These are phyloP conservation scores for Meteorus cinctellus DNA, from an alignment of 2,888 invertebrate species.

Conservation along the genomic window DNA sequence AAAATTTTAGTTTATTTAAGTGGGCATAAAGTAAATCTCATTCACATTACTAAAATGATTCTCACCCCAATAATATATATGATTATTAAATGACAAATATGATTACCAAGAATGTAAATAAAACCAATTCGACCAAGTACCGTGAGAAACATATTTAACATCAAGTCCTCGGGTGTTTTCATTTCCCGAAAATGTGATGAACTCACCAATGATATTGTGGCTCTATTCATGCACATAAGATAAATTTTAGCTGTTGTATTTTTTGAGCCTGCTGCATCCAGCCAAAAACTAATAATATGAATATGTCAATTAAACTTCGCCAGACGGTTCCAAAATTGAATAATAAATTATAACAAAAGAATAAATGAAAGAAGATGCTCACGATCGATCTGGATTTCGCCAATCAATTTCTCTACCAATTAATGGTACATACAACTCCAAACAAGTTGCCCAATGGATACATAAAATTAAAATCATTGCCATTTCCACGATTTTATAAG, in stretches of 20 bases:
- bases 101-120: conserved; percentile 63
- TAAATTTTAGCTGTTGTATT: conserved; percentile 56
- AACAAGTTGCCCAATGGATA: conserved; percentile 68
- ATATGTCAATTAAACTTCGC: conserved; percentile 15
- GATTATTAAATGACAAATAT: background rate
- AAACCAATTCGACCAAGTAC: conserved; percentile 63
- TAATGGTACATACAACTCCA: conserved; percentile 65
- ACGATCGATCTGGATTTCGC: conserved; percentile 51
- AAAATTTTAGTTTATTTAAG: background rate
- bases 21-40: background rate
- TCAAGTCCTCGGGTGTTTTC: conserved; percentile 63
- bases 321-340: background rate
- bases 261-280: conserved; percentile 55
- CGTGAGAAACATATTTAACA: conserved; percentile 61
- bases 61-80: background rate
- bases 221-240: conserved; percentile 61
- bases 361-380: conserved; percentile 30
- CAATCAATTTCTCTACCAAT: conserved; percentile 48
- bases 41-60: background rate
- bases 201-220: conserved; percentile 59
- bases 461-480: conserved; percentile 52
- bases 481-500: conserved; percentile 60
- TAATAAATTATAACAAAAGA: background rate
- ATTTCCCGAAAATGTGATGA: conserved; percentile 62
- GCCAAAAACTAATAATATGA: conserved; percentile 60